phyloP scores from a whole-genome alignment of 2,113 vertebrate genomes.

The Pterocles gutturalis region DNA sequence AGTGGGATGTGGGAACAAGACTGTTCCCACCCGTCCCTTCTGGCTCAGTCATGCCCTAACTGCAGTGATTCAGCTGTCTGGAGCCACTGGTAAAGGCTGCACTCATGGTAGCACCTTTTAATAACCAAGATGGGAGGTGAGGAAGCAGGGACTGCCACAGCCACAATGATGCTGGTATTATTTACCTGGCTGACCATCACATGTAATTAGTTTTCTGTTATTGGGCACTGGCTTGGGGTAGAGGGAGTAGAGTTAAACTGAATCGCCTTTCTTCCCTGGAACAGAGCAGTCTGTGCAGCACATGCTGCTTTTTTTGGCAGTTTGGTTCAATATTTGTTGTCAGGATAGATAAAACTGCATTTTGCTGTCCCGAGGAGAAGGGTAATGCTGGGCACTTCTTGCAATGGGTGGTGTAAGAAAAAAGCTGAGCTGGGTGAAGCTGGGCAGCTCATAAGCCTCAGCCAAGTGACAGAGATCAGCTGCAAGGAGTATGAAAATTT shows the following conservation, averaged over 20 bases:
- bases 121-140: not conserved
- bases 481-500: not conserved
- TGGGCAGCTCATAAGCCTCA: not conserved
- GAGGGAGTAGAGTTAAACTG: not conserved
- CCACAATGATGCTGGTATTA: not conserved
- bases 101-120: not conserved
- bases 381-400: not conserved
- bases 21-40: not conserved
- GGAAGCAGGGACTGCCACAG: not conserved
- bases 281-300: not conserved
- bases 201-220: not conserved
- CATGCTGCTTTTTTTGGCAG: not conserved
- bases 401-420: not conserved
- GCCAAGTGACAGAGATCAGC: not conserved
- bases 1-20: slow-evolving; percentile 37
- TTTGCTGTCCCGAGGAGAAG: not conserved
- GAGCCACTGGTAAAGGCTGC: not conserved
- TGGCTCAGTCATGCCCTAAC: not conserved
- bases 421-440: not conserved
- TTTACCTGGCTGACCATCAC: not conserved
- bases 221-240: not conserved
- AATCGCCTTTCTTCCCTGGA: not conserved
- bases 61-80: not conserved
- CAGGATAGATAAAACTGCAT: not conserved
- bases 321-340: not conserved